These are phyloP conservation scores for Oryzaephilus surinamensis DNA, from an alignment of 1,140 invertebrate species.

Conservation along the genomic window DNA sequence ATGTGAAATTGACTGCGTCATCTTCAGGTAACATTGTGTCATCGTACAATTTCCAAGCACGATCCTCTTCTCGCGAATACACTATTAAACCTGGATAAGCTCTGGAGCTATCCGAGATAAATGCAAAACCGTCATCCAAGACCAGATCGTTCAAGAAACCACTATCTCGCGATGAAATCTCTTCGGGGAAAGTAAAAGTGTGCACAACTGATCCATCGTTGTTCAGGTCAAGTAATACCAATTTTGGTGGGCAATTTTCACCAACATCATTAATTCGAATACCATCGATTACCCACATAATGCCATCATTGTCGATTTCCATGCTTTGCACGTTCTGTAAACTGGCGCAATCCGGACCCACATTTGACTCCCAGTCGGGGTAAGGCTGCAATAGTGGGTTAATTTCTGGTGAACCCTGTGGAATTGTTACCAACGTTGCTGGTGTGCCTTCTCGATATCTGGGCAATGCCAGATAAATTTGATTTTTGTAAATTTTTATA, in stretches of 20 bases:
- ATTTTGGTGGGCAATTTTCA: constrained; percentile 47
- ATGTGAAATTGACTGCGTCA: constrained; percentile 44
- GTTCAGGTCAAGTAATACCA: constrained; percentile 57
- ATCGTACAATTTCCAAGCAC: constrained; percentile 57
- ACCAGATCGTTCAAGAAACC: constrained; percentile 57
- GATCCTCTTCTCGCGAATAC: constrained; percentile 46
- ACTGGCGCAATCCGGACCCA: constrained; percentile 45
- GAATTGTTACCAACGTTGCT: constrained; percentile 28
- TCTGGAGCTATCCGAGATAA: constrained; percentile 55
- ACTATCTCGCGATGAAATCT: constrained; percentile 39
- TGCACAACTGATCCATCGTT: constrained; percentile 42
- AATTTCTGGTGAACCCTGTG: constrained; percentile 2
- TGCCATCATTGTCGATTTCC: constrained; percentile 54
- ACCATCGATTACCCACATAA: constrained; percentile 62
- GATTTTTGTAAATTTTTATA: constrained; percentile 35
- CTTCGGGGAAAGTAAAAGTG: constrained; percentile 44
- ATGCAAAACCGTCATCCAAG: constrained; percentile 54
- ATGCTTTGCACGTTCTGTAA: constrained; percentile 60
- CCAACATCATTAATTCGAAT: constrained; percentile 41
- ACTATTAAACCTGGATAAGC: constrained; percentile 60
- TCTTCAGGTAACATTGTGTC: constrained; percentile 48
- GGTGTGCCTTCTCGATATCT: constrained; percentile 36
- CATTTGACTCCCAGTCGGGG: constrained; percentile 56
- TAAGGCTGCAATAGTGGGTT: constrained; percentile 50
- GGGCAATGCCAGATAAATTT: constrained; percentile 37